phyloP scores from a whole-genome alignment of 2,888 invertebrate genomes.

The Pemphredon lugubris region DNA sequence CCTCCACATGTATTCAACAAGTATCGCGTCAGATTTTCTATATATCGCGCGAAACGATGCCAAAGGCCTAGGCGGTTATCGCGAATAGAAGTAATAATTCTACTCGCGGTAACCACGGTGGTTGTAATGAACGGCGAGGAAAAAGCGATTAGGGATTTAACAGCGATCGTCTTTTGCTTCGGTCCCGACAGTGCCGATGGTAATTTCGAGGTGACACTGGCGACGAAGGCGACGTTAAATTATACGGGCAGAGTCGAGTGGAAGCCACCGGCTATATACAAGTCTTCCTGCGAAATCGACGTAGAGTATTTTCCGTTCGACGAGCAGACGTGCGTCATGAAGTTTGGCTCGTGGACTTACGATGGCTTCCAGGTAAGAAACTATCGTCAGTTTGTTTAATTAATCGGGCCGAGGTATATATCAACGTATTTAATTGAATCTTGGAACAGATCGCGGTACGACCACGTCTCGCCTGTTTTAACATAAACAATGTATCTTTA shows the following conservation, averaged over 20 bases:
- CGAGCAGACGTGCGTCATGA: constrained; percentile 93
- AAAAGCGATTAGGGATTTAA: not conserved
- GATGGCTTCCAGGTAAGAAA: constrained; percentile 88
- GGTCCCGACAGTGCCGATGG: constrained; percentile 88
- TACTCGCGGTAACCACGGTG: no score
- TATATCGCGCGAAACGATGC: no score
- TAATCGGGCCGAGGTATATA: no score
- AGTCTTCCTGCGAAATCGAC: constrained; percentile 93
- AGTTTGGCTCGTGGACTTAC: constrained; percentile 93
- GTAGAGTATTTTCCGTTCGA: constrained; percentile 94
- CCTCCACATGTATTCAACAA: no score
- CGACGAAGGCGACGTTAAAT: constrained; percentile 91
- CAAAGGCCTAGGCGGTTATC: no score
- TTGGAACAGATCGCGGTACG: no score
- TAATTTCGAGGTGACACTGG: constrained; percentile 92
- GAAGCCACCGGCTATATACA: constrained; percentile 96
- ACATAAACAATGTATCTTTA: no score
- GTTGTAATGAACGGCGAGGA: constrained; percentile 23
- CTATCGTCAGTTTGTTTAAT: not conserved
- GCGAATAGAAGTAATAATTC: no score
- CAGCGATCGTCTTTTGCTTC: constrained; percentile 42
- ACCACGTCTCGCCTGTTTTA: no score
- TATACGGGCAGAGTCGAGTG: constrained; percentile 92
- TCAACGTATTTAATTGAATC: no score
- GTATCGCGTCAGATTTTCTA: no score